These are phyloP conservation scores for Dasypogon diadema DNA, from an alignment of 2,888 invertebrate species.

Conservation along the genomic window DNA sequence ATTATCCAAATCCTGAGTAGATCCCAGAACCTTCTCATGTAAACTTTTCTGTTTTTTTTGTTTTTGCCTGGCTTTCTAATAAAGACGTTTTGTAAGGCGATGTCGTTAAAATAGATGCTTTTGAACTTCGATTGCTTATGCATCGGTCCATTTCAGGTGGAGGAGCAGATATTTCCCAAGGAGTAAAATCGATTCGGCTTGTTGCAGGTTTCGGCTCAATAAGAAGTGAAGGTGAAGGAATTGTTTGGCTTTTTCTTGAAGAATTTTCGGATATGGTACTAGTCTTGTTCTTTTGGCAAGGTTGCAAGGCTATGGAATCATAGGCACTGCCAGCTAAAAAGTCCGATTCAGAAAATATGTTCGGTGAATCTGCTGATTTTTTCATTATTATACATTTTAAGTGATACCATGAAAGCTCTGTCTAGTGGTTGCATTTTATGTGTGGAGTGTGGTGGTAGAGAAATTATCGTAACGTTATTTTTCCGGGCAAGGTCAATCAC, in stretches of 20 bases:
- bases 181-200: constrained; percentile 24
- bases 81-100: constrained; percentile 53
- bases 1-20: neutral
- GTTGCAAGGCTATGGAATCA: neutral
- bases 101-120: constrained; percentile 48
- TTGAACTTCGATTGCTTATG: constrained; percentile 29
- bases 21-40: constrained; percentile 1
- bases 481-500: constrained; percentile 52
- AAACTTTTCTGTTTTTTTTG: neutral
- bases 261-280: too few species aligned
- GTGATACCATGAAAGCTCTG: constrained; percentile 55
- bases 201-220: neutral
- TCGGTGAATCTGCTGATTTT: constrained; percentile 52
- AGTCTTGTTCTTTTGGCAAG: too few species aligned
- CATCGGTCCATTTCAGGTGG: constrained; percentile 27
- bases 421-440: constrained; percentile 54
- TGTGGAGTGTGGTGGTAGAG: constrained; percentile 53
- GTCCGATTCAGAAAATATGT: constrained; percentile 54
- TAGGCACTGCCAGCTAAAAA: constrained; percentile 41
- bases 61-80: constrained; percentile 47
- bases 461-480: constrained; percentile 53
- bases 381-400: constrained; percentile 55
- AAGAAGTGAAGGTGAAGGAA: neutral
- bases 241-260: too few species aligned
- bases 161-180: constrained; percentile 53